phyloP scores from a whole-genome alignment of 1,140 invertebrate species.

The Metopolophium dirhodum region DNA sequence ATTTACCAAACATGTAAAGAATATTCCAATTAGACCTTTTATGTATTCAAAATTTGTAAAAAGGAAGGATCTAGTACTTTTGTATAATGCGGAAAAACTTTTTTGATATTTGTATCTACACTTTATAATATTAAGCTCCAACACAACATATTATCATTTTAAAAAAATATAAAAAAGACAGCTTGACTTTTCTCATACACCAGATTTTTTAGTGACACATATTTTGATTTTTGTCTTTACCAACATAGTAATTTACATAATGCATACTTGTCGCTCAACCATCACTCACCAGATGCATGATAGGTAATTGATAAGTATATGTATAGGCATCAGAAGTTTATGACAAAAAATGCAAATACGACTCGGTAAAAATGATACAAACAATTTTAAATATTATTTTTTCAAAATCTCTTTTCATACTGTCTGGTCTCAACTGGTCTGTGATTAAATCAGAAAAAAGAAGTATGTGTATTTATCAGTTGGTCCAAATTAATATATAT shows the following conservation, averaged over 20 bases:
- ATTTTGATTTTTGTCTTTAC: not conserved
- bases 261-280: not conserved
- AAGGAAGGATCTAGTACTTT: not conserved
- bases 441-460: not conserved
- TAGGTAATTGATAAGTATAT: not conserved
- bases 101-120: not conserved
- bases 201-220: not conserved
- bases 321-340: not conserved
- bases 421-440: not conserved
- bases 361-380: not conserved
- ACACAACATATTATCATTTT: too few relatives aligned
- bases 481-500: not conserved
- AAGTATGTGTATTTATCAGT: not conserved
- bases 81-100: not conserved
- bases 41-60: not conserved
- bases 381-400: not conserved
- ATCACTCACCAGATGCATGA: not conserved
- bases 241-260: not conserved
- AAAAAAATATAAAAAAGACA: not conserved
- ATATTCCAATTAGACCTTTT: not conserved
- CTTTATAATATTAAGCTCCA: not conserved
- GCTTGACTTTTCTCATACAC: not conserved
- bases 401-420: not conserved
- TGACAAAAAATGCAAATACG: not conserved
- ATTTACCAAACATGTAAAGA: not conserved